These are phyloP conservation scores for Caenorhabditis plicata DNA, from an alignment of 2,888 invertebrate species.

Conservation along the genomic window DNA sequence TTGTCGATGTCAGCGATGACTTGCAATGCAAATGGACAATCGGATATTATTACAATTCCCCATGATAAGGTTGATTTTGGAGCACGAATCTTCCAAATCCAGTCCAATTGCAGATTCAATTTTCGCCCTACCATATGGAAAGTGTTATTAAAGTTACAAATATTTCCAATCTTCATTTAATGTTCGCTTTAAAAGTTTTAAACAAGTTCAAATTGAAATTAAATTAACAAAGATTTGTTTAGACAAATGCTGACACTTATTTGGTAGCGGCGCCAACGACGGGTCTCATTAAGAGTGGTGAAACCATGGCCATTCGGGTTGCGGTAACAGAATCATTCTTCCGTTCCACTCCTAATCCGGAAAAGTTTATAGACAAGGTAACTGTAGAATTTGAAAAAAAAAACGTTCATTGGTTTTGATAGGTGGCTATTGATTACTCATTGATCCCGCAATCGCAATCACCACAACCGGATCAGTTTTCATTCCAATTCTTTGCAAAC, in stretches of 20 bases:
- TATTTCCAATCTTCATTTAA: conserved; percentile 14
- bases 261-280: conserved; percentile 28
- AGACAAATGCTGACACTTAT: conserved; percentile 30
- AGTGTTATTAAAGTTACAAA: conserved; percentile 12
- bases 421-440: conserved; percentile 29
- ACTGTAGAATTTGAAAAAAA: neutral
- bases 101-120: too few species aligned
- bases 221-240: too few species aligned
- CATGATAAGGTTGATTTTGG: conserved; percentile 4
- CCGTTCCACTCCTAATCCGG: conserved; percentile 6
- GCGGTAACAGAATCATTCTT: conserved; percentile 18
- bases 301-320: conserved; percentile 20
- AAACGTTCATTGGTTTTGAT: neutral
- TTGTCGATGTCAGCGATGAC: conserved; percentile 29
- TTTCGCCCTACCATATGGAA: too few species aligned
- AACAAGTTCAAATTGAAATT: neutral
- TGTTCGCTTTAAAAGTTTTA: conserved; percentile 22
- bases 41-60: conserved; percentile 20
- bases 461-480: conserved; percentile 2
- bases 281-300: conserved; percentile 21
- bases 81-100: too few species aligned
- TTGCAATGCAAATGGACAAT: conserved; percentile 4
- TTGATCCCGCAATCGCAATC: conserved; percentile 8
- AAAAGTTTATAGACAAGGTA: conserved; percentile 21
- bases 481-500: conserved; percentile 11